phyloP scores from a whole-genome alignment of 2,888 invertebrate species.

The Eurytoma californica region DNA sequence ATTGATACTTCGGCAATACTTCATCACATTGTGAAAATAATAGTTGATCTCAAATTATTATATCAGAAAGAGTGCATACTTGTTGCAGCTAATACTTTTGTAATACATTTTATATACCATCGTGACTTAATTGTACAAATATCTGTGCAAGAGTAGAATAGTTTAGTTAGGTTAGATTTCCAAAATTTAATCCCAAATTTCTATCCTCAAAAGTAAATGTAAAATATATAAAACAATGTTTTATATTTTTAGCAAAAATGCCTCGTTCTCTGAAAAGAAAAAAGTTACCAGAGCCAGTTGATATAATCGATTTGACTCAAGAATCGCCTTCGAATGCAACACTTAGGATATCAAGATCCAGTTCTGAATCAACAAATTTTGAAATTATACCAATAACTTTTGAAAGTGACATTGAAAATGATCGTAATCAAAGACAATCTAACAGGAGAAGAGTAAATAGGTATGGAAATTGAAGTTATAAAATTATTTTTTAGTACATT shows the following conservation, averaged over 20 bases:
- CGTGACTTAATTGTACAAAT: too few relatives aligned
- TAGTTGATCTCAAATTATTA: too few relatives aligned
- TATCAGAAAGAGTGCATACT: too few relatives aligned
- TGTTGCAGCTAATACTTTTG: too few relatives aligned
- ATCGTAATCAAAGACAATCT: not conserved
- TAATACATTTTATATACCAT: too few relatives aligned
- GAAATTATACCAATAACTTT: too few relatives aligned
- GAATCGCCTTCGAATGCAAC: conserved; percentile 54
- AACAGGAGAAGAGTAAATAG: not conserved
- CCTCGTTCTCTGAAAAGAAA: conserved; percentile 4
- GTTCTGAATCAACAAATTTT: not conserved
- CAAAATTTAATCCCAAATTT: too few relatives aligned
- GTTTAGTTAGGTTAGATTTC: too few relatives aligned
- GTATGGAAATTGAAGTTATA: not conserved
- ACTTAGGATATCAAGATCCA: conserved; percentile 14
- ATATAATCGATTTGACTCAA: conserved; percentile 61
- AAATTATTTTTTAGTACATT: not conserved
- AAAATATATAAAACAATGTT: not conserved
- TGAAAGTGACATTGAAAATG: not conserved
- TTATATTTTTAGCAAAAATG: conserved; percentile 38
- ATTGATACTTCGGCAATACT: too few relatives aligned
- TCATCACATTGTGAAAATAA: too few relatives aligned
- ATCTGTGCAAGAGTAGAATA: too few relatives aligned
- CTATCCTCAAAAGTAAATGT: not conserved
- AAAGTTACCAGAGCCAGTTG: conserved; percentile 44